These are phyloP conservation scores for Ophion slaviceki DNA, from an alignment of 2,888 invertebrate genomes.

Conservation along the genomic window DNA sequence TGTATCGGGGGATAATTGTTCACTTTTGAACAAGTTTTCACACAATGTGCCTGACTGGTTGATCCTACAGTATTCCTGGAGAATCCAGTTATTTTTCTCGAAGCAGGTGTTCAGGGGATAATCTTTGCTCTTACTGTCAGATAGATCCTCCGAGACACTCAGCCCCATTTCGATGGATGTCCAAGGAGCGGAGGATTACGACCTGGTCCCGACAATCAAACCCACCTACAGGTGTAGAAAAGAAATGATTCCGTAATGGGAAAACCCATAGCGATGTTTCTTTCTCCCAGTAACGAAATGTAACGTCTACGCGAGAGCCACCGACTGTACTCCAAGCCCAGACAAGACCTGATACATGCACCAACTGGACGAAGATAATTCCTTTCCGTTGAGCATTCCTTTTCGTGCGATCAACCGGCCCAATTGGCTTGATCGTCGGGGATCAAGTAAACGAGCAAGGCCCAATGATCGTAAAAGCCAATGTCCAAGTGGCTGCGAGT, in stretches of 20 bases:
- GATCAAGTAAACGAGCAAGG: not conserved
- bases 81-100: slow-evolving; percentile 13
- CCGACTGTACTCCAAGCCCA: too few relatives aligned
- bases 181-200: not conserved
- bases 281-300: not conserved
- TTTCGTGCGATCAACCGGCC: too few relatives aligned
- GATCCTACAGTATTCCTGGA: not conserved
- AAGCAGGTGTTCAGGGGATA: slow-evolving; percentile 33
- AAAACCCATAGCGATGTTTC: not conserved
- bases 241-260: not conserved
- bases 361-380: too few relatives aligned
- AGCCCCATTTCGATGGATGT: slow-evolving; percentile 3
- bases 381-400: too few relatives aligned
- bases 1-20: not conserved
- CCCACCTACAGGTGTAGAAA: not conserved
- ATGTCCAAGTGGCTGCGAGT: not conserved
- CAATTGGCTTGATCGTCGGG: not conserved
- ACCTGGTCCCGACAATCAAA: not conserved
- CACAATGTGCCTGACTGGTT: not conserved
- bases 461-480: not conserved
- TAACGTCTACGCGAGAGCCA: too few relatives aligned
- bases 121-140: not conserved
- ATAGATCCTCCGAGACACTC: not conserved
- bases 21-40: not conserved
- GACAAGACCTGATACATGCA: too few relatives aligned